A percentile compares a stretch with the other conserved stretches of the same genome.
phyloP scores from a whole-genome alignment of 1,140 invertebrate species.

The Stegodyphus mimosarum region DNA sequence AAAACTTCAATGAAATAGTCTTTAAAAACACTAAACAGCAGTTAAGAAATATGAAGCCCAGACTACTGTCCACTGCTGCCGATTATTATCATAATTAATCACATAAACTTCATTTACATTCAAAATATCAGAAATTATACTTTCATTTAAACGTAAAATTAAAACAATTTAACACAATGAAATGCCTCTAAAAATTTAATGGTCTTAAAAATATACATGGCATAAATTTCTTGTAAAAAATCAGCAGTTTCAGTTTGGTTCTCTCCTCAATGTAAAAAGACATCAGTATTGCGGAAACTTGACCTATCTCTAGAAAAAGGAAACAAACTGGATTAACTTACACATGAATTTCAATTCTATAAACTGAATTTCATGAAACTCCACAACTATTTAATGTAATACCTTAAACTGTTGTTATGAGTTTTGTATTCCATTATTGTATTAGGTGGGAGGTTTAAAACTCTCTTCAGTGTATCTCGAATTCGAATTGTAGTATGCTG shows the following conservation, averaged over 20 bases:
- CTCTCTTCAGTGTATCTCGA: slow-evolving; percentile 91
- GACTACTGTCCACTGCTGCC: too few relatives aligned
- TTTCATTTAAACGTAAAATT: too few relatives aligned
- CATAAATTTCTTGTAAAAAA: slow-evolving; percentile 24
- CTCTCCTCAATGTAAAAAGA: slow-evolving; percentile 67
- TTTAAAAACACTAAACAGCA: too few relatives aligned
- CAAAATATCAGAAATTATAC: too few relatives aligned
- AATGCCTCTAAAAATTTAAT: neutral
- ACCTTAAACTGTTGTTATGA: slow-evolving; percentile 85
- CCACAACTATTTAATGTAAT: slow-evolving; percentile 51
- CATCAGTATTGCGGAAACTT: slow-evolving; percentile 70
- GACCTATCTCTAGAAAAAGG: slow-evolving; percentile 68
- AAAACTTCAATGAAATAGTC: too few relatives aligned
- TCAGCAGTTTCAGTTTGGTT: neutral
- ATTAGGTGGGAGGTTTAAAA: slow-evolving; percentile 92
- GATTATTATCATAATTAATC: too few relatives aligned
- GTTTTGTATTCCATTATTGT: slow-evolving; percentile 97
- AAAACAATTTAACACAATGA: neutral
- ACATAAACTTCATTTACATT: too few relatives aligned
- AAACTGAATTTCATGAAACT: neutral
- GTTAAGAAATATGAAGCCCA: too few relatives aligned
- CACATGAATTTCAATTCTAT: neutral
- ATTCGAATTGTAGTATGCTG: slow-evolving; percentile 87
- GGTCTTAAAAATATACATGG: neutral
- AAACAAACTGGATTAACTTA: neutral